Conservation (phyloP, 2,888 invertebrate species). For the Dichetophora obliterata region DNA sequence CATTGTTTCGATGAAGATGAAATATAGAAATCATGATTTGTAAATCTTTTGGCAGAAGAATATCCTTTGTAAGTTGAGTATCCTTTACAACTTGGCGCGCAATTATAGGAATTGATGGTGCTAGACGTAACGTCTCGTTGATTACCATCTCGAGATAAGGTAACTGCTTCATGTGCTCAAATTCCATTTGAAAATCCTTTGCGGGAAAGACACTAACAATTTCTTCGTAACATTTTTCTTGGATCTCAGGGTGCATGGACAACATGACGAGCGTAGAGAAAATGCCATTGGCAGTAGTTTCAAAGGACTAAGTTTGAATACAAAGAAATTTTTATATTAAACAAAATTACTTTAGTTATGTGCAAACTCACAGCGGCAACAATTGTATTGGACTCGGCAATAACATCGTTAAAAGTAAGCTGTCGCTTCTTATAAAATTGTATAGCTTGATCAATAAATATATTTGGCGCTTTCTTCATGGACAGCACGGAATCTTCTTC, state of each 20-base stretch:
- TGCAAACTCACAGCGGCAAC: constrained; percentile 49
- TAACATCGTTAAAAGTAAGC: constrained; percentile 48
- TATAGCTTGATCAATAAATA: constrained; percentile 53
- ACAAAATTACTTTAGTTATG: background rate
- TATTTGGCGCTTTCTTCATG: constrained; percentile 47
- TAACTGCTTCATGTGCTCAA: constrained; percentile 49
- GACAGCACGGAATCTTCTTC: background rate
- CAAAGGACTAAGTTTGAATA: constrained; percentile 43
- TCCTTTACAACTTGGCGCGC: constrained; percentile 49
- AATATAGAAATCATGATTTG: constrained; percentile 50
- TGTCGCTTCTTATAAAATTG: constrained; percentile 44
- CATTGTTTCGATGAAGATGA: constrained; percentile 49
- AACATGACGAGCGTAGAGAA: constrained; percentile 48
- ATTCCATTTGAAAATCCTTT: constrained; percentile 44
- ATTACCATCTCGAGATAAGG: constrained; percentile 55
- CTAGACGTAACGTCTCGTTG: constrained; percentile 53
- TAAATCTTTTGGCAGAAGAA: constrained; percentile 49
- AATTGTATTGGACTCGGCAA: constrained; percentile 50
- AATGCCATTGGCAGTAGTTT: constrained; percentile 50
- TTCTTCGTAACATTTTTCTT: constrained; percentile 50
- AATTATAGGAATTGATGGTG: constrained; percentile 51
- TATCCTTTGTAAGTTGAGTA: constrained; percentile 42
- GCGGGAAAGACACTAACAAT: constrained; percentile 47
- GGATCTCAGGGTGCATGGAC: constrained; percentile 48
- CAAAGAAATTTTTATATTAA: background rate